Base-by-base conservation (phyloP, 1,140 invertebrate genomes). In the Pseudachorutes palmiensis region DNA sequence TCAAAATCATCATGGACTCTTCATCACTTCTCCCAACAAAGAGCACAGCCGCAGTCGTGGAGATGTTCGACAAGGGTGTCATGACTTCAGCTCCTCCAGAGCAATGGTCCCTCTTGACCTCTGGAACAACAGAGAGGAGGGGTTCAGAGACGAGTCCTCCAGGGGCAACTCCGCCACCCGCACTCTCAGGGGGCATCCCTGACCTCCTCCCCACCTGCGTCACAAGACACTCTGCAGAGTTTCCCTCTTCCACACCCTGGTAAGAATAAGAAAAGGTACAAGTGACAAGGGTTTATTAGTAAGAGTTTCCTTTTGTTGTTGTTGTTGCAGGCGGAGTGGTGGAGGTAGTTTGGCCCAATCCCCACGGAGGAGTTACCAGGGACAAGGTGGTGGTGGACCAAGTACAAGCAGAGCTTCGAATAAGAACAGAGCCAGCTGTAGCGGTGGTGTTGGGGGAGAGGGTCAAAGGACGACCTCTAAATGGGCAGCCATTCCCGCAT, bases 31-130 rank as follows among this genome's bases (percentile, higher is more conserved):
- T 49, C 2, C 33, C 31, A 9, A 63, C 12, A 3, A 48, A 63
- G 29, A 12, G 3, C 22, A 14, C 31, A 9, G 19, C 62, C 62
- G 51, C 62, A 24, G 45, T 70, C 22, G 72, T 73, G 28, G 72
- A 73, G 64, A 73, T 71, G 72, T 73, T 69, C 2, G 72, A 73
- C 45, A 73, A 73, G 55, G 69, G 66, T 2, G 72, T 73, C 24
- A 70, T 71, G 69, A 73, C 69, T 12, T 66, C 69, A 16, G 65
- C 67, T 48, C 65, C 69, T 29, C 72, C 72, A 16, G 72, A 73
- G 58, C 72, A 73, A 49, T 73, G 72, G 72, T 73, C 72, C 26
- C 65, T 73, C 16, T 30, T 73, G 49, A 73, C 69, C 57, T 71
- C 69, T 14, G 72, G 72, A 3, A 71, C 72, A 19, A 9, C 29